Conservation (phyloP, 2,888 invertebrate species). For the Drosophila atroscutellata region DNA sequence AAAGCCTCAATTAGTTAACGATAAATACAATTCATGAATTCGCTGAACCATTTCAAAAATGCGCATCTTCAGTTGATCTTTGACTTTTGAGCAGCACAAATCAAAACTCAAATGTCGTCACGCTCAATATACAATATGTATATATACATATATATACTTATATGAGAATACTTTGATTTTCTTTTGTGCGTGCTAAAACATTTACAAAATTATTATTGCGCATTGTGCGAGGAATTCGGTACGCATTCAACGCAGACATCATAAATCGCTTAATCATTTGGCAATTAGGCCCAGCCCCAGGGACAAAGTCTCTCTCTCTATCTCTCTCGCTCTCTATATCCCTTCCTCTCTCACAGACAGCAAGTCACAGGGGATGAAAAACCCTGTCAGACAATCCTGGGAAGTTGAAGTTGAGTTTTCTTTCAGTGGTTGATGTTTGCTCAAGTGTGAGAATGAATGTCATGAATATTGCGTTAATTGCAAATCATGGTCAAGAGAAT, state of each 20-base stretch:
- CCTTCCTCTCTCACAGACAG: conserved; percentile 21
- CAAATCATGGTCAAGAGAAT: conserved; percentile 82
- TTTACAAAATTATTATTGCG: conserved; percentile 73
- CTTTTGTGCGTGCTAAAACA: conserved; percentile 71
- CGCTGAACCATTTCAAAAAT: conserved; percentile 17
- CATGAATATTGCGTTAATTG: conserved; percentile 85
- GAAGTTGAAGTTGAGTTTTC: conserved; percentile 35
- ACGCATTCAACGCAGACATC: conserved; percentile 81
- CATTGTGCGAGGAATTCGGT: conserved; percentile 65
- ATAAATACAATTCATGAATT: conserved; percentile 2
- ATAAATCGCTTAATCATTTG: conserved; percentile 85
- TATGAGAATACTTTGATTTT: conserved; percentile 23
- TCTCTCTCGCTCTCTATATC: background rate
- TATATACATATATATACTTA: conserved; percentile 9
- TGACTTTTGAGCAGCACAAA: conserved; percentile 36
- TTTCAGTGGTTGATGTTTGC: conserved; percentile 48
- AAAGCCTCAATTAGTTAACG: conserved; percentile 5
- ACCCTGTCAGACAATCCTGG: conserved; percentile 55
- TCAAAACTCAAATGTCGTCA: conserved; percentile 43
- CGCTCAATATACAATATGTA: conserved; percentile 23
- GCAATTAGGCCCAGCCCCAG: conserved; percentile 83
- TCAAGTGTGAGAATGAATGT: conserved; percentile 84
- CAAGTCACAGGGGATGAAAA: conserved; percentile 47
- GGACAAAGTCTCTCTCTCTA: conserved; percentile 21
- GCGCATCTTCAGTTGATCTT: conserved; percentile 53